Percentiles rank a stretch among this genome's conserved stretches.
These are phyloP conservation scores for Antitype chi DNA, from an alignment of 2,888 invertebrate species.

Conservation along the genomic window DNA sequence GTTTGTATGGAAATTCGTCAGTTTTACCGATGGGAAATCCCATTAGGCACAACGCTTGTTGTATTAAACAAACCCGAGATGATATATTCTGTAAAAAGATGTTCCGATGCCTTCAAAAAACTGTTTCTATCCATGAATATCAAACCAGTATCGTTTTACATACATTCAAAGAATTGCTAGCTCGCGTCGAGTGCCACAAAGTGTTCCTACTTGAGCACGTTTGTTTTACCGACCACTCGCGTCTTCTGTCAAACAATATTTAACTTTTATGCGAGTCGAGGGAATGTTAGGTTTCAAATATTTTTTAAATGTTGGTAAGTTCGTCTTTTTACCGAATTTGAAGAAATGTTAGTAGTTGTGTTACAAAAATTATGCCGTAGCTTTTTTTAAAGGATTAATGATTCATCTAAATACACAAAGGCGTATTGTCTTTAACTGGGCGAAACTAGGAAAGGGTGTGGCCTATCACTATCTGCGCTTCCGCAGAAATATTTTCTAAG, in stretches of 20 bases:
- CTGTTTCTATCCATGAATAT: conserved; percentile 41
- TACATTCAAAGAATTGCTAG: conserved; percentile 33
- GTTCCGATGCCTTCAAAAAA: neutral
- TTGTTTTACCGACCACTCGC: conserved; percentile 51
- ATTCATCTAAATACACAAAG: neutral
- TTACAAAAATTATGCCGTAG: too few relatives aligned
- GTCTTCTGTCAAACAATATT: conserved; percentile 53
- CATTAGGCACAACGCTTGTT: neutral
- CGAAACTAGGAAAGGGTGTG: too few relatives aligned
- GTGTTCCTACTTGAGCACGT: conserved; percentile 46
- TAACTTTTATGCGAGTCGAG: conserved; percentile 36
- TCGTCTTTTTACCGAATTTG: neutral
- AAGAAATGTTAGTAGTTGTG: too few relatives aligned
- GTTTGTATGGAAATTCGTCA: too few relatives aligned
- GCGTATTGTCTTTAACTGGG: too few relatives aligned
- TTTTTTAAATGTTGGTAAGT: neutral
- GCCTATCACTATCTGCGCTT: too few relatives aligned
- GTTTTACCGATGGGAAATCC: neutral
- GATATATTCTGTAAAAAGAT: too few relatives aligned
- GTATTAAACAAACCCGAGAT: neutral
- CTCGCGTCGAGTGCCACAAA: conserved; percentile 43
- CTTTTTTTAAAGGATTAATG: neutral
- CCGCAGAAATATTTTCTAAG: too few relatives aligned
- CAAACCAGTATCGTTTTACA: conserved; percentile 48
- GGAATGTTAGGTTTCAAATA: conserved; percentile 18